Evolutionary conservation across 1,140 invertebrate species (phyloP).

Genomic region (Brachionus manjavacas): DNA sequence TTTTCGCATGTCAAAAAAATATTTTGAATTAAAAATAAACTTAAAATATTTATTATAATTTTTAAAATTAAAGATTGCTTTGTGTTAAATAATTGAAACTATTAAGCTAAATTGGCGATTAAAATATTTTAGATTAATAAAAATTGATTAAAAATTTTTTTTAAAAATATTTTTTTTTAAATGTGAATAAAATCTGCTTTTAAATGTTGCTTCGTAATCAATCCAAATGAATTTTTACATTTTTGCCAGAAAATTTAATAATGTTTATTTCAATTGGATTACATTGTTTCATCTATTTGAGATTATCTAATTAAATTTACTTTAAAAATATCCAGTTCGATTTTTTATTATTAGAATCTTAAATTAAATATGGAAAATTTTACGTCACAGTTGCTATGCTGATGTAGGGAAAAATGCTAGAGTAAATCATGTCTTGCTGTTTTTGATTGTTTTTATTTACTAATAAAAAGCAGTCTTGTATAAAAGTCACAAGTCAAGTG

Average conservation of each 20-base stretch:
- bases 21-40: too few relatives aligned
- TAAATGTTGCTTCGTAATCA: neutral
- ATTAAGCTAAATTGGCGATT: too few relatives aligned
- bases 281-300: neutral
- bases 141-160: too few relatives aligned
- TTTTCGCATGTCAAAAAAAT: too few relatives aligned
- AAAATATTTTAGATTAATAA: too few relatives aligned
- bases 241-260: neutral
- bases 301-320: neutral
- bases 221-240: neutral
- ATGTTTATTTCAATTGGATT: neutral
- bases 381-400: neutral
- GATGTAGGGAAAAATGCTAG: neutral
- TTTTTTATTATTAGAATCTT: too few relatives aligned
- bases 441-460: neutral
- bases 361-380: neutral
- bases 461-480: neutral
- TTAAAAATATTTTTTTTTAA: neutral
- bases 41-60: too few relatives aligned
- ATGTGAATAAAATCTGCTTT: neutral
- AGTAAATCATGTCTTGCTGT: neutral
- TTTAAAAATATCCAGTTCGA: too few relatives aligned
- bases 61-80: too few relatives aligned
- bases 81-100: too few relatives aligned
- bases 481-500: too few relatives aligned